Evolutionary conservation across 2,797 vertebrate genomes (phyloP).

Genomic region (Pelobates cultripes): DNA sequence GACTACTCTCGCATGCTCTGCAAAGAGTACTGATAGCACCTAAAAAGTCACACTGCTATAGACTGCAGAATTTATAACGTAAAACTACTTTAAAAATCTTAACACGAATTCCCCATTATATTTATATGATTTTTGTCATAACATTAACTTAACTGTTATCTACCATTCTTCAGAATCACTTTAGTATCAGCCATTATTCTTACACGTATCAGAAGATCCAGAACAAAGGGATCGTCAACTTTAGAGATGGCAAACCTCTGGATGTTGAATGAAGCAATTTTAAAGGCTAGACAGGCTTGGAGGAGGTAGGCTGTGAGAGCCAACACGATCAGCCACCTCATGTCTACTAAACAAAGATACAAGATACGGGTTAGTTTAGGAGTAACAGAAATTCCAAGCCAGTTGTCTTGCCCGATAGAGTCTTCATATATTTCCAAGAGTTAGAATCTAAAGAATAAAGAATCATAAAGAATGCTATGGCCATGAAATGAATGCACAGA

Average conservation of each 20-base stretch:
- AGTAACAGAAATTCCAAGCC: too few relatives aligned
- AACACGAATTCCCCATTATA: too few relatives aligned
- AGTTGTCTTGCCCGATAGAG: neutral
- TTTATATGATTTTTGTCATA: too few relatives aligned
- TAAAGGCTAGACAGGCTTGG: slow-evolving; percentile 28
- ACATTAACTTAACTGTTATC: too few relatives aligned
- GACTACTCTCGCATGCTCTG: too few relatives aligned
- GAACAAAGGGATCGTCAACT: slow-evolving; percentile 25
- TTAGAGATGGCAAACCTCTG: slow-evolving; percentile 38
- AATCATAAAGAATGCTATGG: slow-evolving; percentile 1
- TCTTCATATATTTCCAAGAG: neutral
- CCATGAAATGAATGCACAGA: neutral
- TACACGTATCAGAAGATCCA: slow-evolving; percentile 33
- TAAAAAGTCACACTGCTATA: too few relatives aligned
- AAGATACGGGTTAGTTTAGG: neutral
- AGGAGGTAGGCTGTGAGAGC: slow-evolving; percentile 32
- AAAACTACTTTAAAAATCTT: too few relatives aligned
- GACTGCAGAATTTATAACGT: too few relatives aligned
- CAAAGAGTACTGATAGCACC: too few relatives aligned
- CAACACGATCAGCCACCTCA: slow-evolving; percentile 29
- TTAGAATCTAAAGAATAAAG: neutral
- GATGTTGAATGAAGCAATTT: slow-evolving; percentile 53
- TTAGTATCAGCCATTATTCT: neutral
- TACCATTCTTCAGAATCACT: neutral
- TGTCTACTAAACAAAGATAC: neutral